A percentile compares a stretch with the other conserved stretches of the same genome.
phyloP scores from a whole-genome alignment of 2,888 invertebrate species.

The Leucophenga montana region DNA sequence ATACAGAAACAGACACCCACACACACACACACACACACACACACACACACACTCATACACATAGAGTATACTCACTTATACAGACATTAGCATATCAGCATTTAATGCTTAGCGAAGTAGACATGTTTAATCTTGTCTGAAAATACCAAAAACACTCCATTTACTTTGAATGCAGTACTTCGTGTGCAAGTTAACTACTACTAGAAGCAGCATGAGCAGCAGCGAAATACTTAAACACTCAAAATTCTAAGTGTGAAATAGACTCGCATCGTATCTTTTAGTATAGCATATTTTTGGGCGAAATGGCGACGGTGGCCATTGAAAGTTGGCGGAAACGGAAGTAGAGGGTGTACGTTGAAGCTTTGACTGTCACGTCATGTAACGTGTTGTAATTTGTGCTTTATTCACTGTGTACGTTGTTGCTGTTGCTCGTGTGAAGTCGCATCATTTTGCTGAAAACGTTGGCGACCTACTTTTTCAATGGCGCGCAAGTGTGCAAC shows the following conservation, averaged over 20 bases:
- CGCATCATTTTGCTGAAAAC: conserved; percentile 17
- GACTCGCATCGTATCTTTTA: too few relatives aligned
- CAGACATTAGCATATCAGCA: conserved; percentile 23
- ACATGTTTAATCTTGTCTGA: conserved; percentile 31
- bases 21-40: not conserved
- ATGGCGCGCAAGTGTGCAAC: conserved; percentile 2
- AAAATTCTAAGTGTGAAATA: not conserved
- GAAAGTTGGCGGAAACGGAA: too few relatives aligned
- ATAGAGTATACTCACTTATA: not conserved
- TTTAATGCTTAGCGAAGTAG: conserved; percentile 22
- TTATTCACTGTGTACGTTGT: conserved; percentile 1
- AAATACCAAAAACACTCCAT: conserved; percentile 28
- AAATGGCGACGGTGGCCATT: too few relatives aligned
- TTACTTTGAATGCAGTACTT: conserved; percentile 27
- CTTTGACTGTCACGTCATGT: conserved; percentile 23
- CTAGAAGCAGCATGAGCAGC: not conserved
- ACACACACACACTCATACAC: not conserved
- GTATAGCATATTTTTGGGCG: too few relatives aligned
- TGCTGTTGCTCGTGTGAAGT: conserved; percentile 3
- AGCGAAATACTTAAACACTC: not conserved
- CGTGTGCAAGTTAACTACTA: not conserved
- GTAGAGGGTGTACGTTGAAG: not conserved
- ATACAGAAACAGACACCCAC: not conserved
- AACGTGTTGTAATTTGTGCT: conserved; percentile 19
- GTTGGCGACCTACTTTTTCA: conserved; percentile 13